Percentiles rank a stretch among this genome's conserved stretches.
Evolutionary conservation across 2,888 invertebrate species (phyloP).

Genomic region (Zelleria hepariella): DNA sequence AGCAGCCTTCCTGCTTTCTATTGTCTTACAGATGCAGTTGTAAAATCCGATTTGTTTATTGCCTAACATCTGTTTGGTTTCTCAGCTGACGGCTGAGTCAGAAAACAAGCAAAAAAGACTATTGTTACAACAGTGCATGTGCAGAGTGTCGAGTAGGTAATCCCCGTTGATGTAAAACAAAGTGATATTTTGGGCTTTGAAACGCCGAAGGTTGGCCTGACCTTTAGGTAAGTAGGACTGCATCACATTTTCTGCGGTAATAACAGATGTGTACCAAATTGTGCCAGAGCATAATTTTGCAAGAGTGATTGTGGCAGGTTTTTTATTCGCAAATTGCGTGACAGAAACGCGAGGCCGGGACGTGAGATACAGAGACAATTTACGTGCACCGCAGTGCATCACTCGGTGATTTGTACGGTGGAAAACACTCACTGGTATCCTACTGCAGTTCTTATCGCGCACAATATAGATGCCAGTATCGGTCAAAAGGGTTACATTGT

Average conservation of each 20-base stretch:
- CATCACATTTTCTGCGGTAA: background rate
- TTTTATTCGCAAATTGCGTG: background rate
- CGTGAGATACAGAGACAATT: background rate
- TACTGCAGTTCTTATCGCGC: background rate
- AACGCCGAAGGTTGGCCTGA: background rate
- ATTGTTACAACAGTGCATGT: background rate
- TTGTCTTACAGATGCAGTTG: constrained; percentile 29
- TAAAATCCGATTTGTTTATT: constrained; percentile 25
- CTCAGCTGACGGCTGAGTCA: background rate
- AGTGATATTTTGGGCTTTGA: background rate
- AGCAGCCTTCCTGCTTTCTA: constrained; percentile 18
- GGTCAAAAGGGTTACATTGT: constrained; percentile 15
- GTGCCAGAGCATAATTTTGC: background rate
- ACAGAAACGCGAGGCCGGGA: background rate
- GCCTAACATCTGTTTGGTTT: constrained; percentile 6
- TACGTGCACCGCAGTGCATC: background rate
- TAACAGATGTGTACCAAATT: background rate
- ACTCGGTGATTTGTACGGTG: background rate
- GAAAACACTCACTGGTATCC: background rate
- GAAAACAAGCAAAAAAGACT: background rate
- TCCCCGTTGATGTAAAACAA: background rate
- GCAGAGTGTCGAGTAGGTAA: background rate
- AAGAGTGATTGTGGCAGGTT: background rate
- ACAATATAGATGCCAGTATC: background rate
- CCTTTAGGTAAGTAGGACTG: background rate